These are phyloP conservation scores for Episyrphus balteatus DNA, from an alignment of 1,140 invertebrate genomes.

Conservation along the genomic window DNA sequence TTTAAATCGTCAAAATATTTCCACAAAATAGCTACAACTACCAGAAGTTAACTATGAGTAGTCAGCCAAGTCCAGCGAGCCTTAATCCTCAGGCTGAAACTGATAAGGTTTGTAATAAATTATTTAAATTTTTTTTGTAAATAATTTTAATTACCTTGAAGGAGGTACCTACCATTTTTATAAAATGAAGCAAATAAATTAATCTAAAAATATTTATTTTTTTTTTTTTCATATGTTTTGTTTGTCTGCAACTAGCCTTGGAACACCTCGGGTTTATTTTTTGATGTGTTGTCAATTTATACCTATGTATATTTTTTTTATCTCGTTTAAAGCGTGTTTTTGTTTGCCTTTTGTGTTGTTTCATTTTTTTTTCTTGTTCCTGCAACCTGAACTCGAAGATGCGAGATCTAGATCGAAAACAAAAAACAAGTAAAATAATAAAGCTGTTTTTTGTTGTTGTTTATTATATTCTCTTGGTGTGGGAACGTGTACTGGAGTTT, in stretches of 20 bases:
- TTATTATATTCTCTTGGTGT: too few relatives aligned
- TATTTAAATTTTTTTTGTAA: background rate
- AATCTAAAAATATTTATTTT: too few relatives aligned
- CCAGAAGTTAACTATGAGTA: slow-evolving; percentile 37
- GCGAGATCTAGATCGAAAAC: background rate
- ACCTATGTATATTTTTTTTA: background rate
- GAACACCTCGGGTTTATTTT: background rate
- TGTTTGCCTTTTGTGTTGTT: background rate
- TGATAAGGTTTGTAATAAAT: background rate
- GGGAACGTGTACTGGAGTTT: too few relatives aligned
- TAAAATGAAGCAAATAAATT: too few relatives aligned
- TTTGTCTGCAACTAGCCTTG: too few relatives aligned
- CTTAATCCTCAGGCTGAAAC: slow-evolving; percentile 11
- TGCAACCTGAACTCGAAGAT: too few relatives aligned
- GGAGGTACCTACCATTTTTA: too few relatives aligned
- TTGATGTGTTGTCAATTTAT: background rate
- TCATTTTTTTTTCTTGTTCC: too few relatives aligned
- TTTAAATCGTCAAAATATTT: background rate
- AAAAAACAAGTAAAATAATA: background rate
- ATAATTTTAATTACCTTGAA: too few relatives aligned
- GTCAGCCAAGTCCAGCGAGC: slow-evolving; percentile 47
- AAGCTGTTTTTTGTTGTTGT: too few relatives aligned
- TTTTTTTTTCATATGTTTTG: too few relatives aligned
- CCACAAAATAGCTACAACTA: background rate
- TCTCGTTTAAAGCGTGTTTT: too few relatives aligned